Evolutionary conservation across 53 echinoderm and acorn worm genomes (phyloP), one percentile per base, ranked within the genome.

Genomic region (Paelopatides confundens): DNA sequence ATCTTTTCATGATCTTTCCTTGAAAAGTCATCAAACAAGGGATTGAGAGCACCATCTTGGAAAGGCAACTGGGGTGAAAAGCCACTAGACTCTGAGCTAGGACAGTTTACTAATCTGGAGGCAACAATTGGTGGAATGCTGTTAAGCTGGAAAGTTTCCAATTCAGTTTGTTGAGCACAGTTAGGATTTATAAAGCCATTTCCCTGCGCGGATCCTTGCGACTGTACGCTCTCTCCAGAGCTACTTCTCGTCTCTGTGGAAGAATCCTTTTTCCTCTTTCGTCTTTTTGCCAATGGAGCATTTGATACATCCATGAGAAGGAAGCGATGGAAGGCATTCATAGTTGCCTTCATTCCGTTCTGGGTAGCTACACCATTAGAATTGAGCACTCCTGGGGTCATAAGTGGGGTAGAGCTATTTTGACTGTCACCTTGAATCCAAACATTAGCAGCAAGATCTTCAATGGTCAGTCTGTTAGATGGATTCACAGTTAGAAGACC

Each of bases 281-380:
- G 88, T 63, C 99, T 86, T 86, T 99, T 99, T n/a, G 99, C 99
- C 2, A 99, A 88, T 3, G 99, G 99, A 15, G 99, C 99, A 52
- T 99, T 92, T 46, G 95, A 95, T 28, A 99, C 99, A 53, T 99
- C 99, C 78, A 96, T 92, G 13, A 99, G 83, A 18, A 88, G 93
- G 93, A 99, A 99, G 35, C 99, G 88, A 84, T 99, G 99, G 90
- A 98, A 99, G 86, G 99, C 99, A 83, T 89, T 92, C 92, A 99
- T 87, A 64, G 96, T 99, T 27, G 94, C 99, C 78, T 99, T 99
- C 71, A 99, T 93, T 43, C 88, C 85, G 66, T 91, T 92, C 86
- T 93, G 91, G 85, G 94, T 93, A 52, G 94, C 88, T 77, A 91
- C 89, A 65, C 96, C 86, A 38, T 76, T 87, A 31, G 90, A 92